These are phyloP conservation scores for Stegophylla sp. DNA, from an alignment of 2,888 invertebrate genomes.

Conservation along the genomic window DNA sequence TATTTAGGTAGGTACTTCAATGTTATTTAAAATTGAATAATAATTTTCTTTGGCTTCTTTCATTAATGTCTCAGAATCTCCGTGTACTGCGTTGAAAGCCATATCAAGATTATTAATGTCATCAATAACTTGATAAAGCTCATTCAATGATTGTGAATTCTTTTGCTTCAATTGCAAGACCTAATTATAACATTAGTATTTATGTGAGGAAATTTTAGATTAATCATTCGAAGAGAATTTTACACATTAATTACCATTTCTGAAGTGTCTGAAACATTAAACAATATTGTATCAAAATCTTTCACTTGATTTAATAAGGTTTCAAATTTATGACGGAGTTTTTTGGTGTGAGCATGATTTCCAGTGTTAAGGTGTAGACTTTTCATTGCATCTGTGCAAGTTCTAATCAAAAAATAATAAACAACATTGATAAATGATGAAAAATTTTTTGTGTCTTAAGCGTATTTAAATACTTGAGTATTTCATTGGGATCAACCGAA, in stretches of 20 bases:
- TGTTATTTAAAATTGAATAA: constrained; percentile 28
- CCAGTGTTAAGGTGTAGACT: constrained; percentile 37
- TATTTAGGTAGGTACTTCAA: constrained; percentile 14
- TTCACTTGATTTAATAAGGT: constrained; percentile 51
- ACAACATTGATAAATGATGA: neutral
- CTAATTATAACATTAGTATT: constrained; percentile 59
- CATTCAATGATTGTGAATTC: constrained; percentile 24
- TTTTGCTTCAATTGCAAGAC: constrained; percentile 36
- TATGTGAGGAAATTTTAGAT: constrained; percentile 61
- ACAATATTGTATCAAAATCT: constrained; percentile 38
- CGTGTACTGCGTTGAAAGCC: constrained; percentile 1
- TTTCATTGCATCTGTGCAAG: constrained; percentile 37
- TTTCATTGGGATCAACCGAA: constrained; percentile 31
- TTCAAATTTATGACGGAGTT: constrained; percentile 46
- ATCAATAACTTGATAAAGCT: constrained; percentile 37
- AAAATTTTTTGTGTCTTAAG: neutral
- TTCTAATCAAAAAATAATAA: constrained; percentile 21
- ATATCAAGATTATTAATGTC: constrained; percentile 41
- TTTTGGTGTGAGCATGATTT: constrained; percentile 38
- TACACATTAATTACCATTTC: constrained; percentile 36
- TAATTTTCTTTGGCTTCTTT: constrained; percentile 39
- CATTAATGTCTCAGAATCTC: neutral
- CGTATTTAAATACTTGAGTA: constrained; percentile 36
- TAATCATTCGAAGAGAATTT: neutral
- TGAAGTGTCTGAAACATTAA: constrained; percentile 42